Conservation (phyloP, 1,140 invertebrate species). For the Mycetomoellerius zeteki region DNA sequence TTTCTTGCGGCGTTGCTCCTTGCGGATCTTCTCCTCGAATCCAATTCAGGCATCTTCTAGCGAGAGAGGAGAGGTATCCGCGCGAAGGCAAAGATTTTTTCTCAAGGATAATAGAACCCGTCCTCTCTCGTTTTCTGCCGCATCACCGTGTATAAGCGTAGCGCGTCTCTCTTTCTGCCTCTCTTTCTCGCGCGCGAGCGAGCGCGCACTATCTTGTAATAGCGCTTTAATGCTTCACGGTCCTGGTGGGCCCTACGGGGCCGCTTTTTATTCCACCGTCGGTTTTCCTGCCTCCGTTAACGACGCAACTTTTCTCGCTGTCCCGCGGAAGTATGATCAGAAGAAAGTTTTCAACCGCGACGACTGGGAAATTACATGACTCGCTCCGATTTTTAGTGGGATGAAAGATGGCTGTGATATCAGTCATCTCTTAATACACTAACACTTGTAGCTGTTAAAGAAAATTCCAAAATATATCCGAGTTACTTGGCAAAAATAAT, state of each 20-base stretch:
- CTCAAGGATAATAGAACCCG: slow-evolving; percentile 78
- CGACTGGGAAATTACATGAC: slow-evolving; percentile 25
- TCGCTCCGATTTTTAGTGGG: slow-evolving; percentile 23
- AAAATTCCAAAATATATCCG: background rate
- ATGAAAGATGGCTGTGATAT: slow-evolving; percentile 26
- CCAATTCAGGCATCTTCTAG: slow-evolving; percentile 66
- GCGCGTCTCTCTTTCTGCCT: slow-evolving; percentile 41
- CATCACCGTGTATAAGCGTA: slow-evolving; percentile 77
- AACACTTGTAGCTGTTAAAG: background rate
- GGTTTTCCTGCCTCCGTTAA: slow-evolving; percentile 48
- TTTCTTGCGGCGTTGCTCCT: slow-evolving; percentile 61
- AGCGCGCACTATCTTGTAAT: slow-evolving; percentile 59
- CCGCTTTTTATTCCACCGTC: slow-evolving; percentile 40
- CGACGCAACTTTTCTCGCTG: slow-evolving; percentile 62
- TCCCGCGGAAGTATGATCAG: slow-evolving; percentile 58
- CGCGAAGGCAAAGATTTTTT: slow-evolving; percentile 55
- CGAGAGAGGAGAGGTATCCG: slow-evolving; percentile 53
- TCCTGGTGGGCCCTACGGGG: slow-evolving; percentile 21
- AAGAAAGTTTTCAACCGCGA: slow-evolving; percentile 46
- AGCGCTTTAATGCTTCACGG: slow-evolving; percentile 69
- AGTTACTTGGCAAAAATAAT: background rate
- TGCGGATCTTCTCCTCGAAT: slow-evolving; percentile 58
- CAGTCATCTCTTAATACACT: slow-evolving; percentile 14
- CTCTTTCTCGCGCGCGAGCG: slow-evolving; percentile 25
- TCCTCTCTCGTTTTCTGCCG: slow-evolving; percentile 78